These are phyloP conservation scores for Ellobius talpinus DNA, from an alignment of 2,113 vertebrate genomes.

Conservation along the genomic window DNA sequence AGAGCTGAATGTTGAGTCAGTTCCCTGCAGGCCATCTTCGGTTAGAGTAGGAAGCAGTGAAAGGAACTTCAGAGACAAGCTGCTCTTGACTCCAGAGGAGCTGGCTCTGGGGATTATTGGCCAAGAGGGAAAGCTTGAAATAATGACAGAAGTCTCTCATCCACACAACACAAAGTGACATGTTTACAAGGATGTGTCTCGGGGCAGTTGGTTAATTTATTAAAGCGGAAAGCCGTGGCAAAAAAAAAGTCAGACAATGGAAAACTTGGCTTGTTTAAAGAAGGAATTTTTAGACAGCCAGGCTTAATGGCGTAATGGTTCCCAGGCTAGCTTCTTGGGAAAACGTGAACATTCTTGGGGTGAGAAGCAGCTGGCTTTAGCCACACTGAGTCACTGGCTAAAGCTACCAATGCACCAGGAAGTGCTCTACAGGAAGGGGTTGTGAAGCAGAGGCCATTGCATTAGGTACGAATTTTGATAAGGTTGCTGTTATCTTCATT, in stretches of 20 bases:
- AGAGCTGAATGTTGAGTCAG: neutral
- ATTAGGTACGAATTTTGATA: neutral
- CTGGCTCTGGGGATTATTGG: conserved; percentile 34
- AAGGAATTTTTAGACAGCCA: conserved; percentile 38
- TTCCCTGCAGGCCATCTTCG: neutral
- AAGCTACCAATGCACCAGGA: neutral
- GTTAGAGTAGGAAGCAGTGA: conserved; percentile 20
- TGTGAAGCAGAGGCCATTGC: neutral
- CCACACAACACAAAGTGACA: conserved; percentile 55
- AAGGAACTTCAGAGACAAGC: conserved; percentile 32
- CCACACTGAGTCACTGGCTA: neutral
- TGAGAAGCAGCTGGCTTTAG: neutral
- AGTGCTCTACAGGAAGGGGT: neutral
- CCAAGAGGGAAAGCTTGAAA: conserved; percentile 42
- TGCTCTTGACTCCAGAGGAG: neutral
- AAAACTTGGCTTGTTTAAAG: conserved; percentile 53
- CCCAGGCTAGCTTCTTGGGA: conserved; percentile 19
- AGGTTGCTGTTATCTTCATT: neutral
- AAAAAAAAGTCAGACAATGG: conserved; percentile 56
- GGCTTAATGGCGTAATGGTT: conserved; percentile 23
- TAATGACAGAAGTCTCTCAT: conserved; percentile 64
- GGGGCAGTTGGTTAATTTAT: conserved; percentile 53
- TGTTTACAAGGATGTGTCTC: conserved; percentile 60
- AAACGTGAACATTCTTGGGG: neutral
- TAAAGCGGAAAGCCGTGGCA: conserved; percentile 59